Evolutionary conservation across 1,140 invertebrate species (phyloP).

Genomic region (Ostrea denselamellosa): DNA sequence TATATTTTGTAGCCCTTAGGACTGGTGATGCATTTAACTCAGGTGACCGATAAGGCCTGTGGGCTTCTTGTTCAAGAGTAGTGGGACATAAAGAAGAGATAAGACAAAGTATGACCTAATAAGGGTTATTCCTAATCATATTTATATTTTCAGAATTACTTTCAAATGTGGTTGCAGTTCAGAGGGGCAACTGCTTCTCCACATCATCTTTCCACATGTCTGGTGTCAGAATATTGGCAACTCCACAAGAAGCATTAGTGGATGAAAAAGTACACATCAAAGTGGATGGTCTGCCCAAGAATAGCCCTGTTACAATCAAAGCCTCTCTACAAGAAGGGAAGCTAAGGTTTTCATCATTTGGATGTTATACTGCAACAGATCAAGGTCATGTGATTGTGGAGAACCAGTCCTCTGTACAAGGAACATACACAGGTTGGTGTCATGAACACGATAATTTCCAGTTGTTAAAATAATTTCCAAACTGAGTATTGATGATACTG

Average conservation of each 20-base stretch:
- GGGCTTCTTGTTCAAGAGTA: too few species aligned
- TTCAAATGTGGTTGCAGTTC: not conserved
- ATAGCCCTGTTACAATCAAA: constrained; percentile 45
- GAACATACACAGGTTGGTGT: constrained; percentile 57
- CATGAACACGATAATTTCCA: not conserved
- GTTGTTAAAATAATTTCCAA: not conserved
- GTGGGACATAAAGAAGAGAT: too few species aligned
- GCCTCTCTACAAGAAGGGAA: constrained; percentile 41
- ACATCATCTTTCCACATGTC: not conserved
- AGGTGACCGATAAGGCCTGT: too few species aligned
- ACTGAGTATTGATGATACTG: not conserved
- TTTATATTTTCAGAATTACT: not conserved
- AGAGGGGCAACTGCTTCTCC: not conserved
- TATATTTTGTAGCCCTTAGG: too few species aligned
- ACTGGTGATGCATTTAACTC: too few species aligned
- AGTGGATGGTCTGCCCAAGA: constrained; percentile 38
- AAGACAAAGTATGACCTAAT: too few species aligned
- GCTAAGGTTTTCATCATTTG: constrained; percentile 48
- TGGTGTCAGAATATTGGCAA: constrained; percentile 34
- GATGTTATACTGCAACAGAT: constrained; percentile 44
- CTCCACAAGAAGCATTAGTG: constrained; percentile 41
- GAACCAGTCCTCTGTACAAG: constrained; percentile 38
- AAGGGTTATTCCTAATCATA: too few species aligned
- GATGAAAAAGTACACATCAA: constrained; percentile 43
- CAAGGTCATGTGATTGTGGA: constrained; percentile 52